Evolutionary conservation across 1,140 invertebrate species (phyloP), one percentile per base, ranked within the genome.

Genomic region (Heliothis virescens): DNA sequence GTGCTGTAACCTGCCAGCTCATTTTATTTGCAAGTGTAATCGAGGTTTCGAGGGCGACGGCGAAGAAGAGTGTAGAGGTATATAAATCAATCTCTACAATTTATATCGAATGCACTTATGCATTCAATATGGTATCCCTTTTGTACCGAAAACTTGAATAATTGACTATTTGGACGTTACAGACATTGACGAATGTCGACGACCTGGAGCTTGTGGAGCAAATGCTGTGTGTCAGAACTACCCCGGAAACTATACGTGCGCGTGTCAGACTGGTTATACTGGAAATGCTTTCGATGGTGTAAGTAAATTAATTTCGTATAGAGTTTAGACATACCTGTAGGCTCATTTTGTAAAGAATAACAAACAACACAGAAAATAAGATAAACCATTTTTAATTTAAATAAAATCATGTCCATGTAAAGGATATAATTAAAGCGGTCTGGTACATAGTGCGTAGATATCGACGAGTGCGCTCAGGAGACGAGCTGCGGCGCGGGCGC

Each of bases 21-120:
- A 98, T 95, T 99, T 98, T 94, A 96, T 98, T 72, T 99, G 98
- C 95, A 98, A 98, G 95, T 99, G 98, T 95, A 97, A 97, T 86
- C 96, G 98, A 48, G 98, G 98, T 65, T 99, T 97, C 87, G 97
- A 97, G 94, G 98, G 98, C 59, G 97, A 98, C 87, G 98, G 98
- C 47, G 98, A 98, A 95, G 96, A 96, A 71, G 96, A 96, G 89
- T 99, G 98, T 94, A 91, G 95, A 95, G 97, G 97, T 97, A 95
- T 59, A 60, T 12, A 63, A 53, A 52, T 1, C 9, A 41, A 5
- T 41, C 34, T 41, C 11, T 52, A 34, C 18, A 63, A 12, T n/a
- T 53, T 21, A 52, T 50, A 2, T 62, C 47, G 16, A 60, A 15
- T 15, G 18, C 41, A 62, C 16, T 9, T 5, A 26, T 29, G 41